Conservation (phyloP, 2,113 vertebrate species). For the Falco punctatus region DNA sequence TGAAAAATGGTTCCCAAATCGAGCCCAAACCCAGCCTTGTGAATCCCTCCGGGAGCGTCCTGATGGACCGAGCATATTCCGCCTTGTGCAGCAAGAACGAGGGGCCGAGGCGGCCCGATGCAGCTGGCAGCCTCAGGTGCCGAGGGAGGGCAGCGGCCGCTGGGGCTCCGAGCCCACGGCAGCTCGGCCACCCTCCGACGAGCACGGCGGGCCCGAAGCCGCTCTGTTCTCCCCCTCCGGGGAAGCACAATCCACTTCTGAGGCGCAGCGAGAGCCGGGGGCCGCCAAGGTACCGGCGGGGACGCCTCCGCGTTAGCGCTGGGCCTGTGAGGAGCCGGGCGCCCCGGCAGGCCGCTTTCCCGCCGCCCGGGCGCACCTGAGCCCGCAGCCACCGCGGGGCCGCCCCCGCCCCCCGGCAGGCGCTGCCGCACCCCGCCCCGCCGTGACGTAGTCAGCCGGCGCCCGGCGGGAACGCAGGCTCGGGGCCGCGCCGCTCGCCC, state of each 20-base stretch:
- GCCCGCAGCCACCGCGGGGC: no score
- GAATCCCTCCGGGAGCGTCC: background rate
- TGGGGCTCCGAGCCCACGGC: background rate
- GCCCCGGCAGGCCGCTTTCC: no score
- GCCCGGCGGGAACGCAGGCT: background rate
- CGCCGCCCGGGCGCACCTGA: background rate
- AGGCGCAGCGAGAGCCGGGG: background rate
- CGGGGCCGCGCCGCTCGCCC: accelerated
- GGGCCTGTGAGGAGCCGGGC: no score
- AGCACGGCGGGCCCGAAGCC: background rate
- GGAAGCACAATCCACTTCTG: no score
- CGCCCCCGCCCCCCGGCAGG: no score
- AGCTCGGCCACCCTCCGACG: accelerated
- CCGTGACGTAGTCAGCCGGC: background rate
- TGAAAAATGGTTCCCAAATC: no score
- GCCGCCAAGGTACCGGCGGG: no score
- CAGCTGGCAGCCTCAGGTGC: accelerated
- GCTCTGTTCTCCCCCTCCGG: background rate
- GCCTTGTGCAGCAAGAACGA: background rate
- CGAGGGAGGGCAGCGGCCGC: no score
- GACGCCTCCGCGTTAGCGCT: no score
- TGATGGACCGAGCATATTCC: accelerated
- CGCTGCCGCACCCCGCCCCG: background rate
- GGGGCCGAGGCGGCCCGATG: background rate
- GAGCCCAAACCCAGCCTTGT: no score